Percentiles rank a stretch among this genome's conserved stretches.
These are phyloP conservation scores for Ceratitis capitata DNA, from an alignment of 1,140 invertebrate species.

Conservation along the genomic window DNA sequence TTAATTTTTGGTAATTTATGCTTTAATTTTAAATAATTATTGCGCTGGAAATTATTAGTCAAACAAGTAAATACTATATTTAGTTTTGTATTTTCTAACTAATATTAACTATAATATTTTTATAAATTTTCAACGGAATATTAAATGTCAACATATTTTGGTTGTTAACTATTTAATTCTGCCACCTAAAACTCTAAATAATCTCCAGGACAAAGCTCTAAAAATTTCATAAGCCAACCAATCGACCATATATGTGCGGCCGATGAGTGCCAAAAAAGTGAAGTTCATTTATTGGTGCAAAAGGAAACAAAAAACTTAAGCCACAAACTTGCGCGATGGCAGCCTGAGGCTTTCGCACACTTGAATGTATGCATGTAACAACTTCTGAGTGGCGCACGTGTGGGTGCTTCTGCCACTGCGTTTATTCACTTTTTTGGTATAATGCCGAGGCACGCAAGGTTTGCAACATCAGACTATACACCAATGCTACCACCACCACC, in stretches of 20 bases:
- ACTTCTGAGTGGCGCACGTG: background rate
- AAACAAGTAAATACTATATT: too few relatives aligned
- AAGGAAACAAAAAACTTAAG: slow-evolving; percentile 23
- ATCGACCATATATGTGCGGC: background rate
- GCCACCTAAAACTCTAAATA: too few relatives aligned
- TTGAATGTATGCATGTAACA: background rate
- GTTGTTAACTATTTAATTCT: too few relatives aligned
- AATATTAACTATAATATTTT: too few relatives aligned
- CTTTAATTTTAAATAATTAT: too few relatives aligned
- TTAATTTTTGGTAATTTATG: too few relatives aligned
- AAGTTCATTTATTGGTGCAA: slow-evolving; percentile 57
- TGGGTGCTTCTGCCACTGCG: background rate
- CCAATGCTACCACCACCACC: background rate
- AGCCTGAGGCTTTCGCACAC: background rate
- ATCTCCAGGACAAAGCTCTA: too few relatives aligned
- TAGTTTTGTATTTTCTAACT: too few relatives aligned
- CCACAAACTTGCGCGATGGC: background rate
- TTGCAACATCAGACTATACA: background rate
- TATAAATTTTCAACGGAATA: too few relatives aligned
- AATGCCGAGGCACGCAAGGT: background rate
- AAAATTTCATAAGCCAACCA: background rate
- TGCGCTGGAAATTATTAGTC: too few relatives aligned
- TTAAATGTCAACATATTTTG: too few relatives aligned
- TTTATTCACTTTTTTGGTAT: background rate
- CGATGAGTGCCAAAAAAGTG: slow-evolving; percentile 50